Conservation (phyloP, 2,113 vertebrate genomes). For the Gobius niger region DNA sequence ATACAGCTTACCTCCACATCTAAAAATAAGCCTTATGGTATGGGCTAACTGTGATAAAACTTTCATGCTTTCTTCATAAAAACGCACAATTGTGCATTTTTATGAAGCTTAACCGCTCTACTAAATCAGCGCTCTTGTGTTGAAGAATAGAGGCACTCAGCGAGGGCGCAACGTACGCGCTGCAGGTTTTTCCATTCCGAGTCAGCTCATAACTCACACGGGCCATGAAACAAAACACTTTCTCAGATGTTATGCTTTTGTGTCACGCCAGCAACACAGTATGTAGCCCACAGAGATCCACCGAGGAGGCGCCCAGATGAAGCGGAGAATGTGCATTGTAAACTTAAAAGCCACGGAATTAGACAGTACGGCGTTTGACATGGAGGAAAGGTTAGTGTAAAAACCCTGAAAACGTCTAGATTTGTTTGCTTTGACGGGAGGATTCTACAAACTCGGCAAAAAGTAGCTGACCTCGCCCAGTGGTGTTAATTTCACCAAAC, state of each 20-base stretch:
- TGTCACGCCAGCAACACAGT: constrained; percentile 15
- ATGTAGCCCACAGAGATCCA: background rate
- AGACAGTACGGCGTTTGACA: background rate
- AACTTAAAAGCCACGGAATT: background rate
- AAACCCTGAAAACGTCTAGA: too few relatives aligned
- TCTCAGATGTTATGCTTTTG: constrained; percentile 44
- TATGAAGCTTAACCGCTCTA: too few relatives aligned
- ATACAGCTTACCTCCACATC: too few relatives aligned
- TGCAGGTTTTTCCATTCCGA: constrained; percentile 54
- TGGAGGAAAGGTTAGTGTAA: too few relatives aligned
- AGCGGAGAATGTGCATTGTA: background rate
- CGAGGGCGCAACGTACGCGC: constrained; percentile 29
- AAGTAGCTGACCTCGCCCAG: too few relatives aligned
- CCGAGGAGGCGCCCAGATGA: background rate
- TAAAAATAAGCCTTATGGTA: too few relatives aligned
- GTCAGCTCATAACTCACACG: constrained; percentile 34
- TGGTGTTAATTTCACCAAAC: too few relatives aligned
- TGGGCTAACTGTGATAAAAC: too few relatives aligned
- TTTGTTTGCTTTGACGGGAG: too few relatives aligned
- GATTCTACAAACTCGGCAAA: too few relatives aligned
- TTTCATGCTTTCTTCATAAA: too few relatives aligned
- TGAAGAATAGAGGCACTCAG: constrained; percentile 51
- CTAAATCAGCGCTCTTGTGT: constrained; percentile 49
- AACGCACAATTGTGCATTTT: too few relatives aligned
- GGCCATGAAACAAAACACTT: constrained; percentile 28